phyloP scores from a whole-genome alignment of 2,113 vertebrate genomes.

The Ceyx cyanopectus region DNA sequence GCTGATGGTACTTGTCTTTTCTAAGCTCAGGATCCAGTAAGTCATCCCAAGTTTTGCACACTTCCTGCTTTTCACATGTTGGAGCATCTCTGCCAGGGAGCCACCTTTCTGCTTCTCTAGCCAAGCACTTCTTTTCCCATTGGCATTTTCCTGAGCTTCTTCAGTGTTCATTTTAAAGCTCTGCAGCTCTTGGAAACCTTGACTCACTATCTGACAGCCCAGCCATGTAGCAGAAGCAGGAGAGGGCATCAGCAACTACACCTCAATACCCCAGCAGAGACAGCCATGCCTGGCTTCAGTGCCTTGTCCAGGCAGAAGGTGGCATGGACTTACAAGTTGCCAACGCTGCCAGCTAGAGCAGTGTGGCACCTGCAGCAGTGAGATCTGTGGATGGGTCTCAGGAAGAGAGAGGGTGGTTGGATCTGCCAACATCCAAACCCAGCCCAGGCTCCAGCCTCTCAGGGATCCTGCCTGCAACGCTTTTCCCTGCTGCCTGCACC shows the following conservation, averaged over 20 bases:
- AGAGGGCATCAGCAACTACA: not conserved
- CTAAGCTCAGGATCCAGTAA: not conserved
- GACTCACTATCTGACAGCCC: not conserved
- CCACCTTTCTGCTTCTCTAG: not conserved
- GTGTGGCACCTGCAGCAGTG: rapidly evolving
- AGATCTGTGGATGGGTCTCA: not conserved
- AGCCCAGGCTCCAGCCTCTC: not conserved
- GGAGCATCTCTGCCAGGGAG: not conserved
- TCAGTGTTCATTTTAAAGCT: not conserved
- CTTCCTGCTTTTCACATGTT: not conserved
- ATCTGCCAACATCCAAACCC: not conserved
- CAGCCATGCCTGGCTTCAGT: not conserved
- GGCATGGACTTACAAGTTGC: not conserved
- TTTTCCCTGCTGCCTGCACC: rapidly evolving
- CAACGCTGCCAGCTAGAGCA: not conserved
- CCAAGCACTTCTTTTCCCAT: not conserved
- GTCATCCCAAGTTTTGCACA: not conserved
- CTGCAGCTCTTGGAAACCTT: not conserved
- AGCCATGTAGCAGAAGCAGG: not conserved
- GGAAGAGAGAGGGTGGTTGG: not conserved
- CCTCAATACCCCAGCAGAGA: not conserved
- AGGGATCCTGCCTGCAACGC: not conserved
- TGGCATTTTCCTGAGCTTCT: not conserved
- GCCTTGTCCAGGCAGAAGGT: not conserved
- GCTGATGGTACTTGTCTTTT: not conserved